Evolutionary conservation across 2,888 invertebrate genomes (phyloP).

Genomic region (Flabesymbios commensalis): DNA sequence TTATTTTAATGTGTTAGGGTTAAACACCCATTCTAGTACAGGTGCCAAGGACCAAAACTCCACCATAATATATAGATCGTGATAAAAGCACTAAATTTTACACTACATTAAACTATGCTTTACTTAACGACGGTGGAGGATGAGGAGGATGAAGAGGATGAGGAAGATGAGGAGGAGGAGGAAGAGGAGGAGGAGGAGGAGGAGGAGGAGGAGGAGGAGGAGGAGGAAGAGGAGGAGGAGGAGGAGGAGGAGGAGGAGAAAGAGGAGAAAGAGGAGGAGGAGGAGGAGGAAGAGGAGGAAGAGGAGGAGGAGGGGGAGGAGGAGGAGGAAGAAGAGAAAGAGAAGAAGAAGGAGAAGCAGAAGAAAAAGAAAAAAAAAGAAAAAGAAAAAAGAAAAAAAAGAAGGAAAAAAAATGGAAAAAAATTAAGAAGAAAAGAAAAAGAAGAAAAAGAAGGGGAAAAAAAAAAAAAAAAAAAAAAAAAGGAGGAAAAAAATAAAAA

Average conservation of each 20-base stretch:
- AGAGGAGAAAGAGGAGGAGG: background rate
- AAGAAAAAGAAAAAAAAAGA: background rate
- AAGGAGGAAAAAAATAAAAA: background rate
- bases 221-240: background rate
- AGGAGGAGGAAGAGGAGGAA: background rate
- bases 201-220: background rate
- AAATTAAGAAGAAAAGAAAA: background rate
- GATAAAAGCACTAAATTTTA: no score
- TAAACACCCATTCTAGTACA: no score
- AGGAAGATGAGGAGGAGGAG: no score
- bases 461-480: background rate
- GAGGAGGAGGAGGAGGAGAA: background rate
- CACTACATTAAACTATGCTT: no score
- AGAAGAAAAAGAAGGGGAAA: background rate
- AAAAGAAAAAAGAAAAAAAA: background rate
- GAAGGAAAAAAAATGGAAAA: background rate
- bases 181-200: no score
- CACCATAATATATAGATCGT: no score
- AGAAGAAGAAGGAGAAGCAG: background rate
- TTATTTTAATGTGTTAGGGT: no score
- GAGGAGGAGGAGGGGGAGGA: background rate
- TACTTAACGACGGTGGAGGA: no score
- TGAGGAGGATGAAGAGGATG: no score
- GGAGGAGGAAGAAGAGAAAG: background rate
- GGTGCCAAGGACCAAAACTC: no score